Evolutionary conservation across 2,888 invertebrate genomes (phyloP).

Genomic region (Euzophera pinguis): DNA sequence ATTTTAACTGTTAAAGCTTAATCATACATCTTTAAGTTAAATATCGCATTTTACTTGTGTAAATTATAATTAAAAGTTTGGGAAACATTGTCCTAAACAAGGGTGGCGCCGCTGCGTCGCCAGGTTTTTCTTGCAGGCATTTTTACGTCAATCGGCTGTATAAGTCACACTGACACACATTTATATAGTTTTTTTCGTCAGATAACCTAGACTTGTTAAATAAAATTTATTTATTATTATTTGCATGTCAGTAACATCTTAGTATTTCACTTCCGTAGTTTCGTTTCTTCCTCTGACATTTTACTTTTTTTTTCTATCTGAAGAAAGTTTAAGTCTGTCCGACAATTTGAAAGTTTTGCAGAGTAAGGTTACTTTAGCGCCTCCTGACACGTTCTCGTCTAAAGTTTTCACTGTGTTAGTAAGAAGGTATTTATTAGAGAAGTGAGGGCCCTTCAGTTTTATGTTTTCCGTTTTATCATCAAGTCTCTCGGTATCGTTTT

Average conservation of each 20-base stretch:
- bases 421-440: constrained; percentile 58
- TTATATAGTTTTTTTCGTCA: constrained; percentile 12
- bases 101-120: constrained; percentile 61
- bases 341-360: constrained; percentile 68
- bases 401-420: constrained; percentile 62
- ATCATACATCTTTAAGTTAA: too few relatives aligned
- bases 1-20: too few relatives aligned
- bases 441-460: constrained; percentile 41
- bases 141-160: constrained; percentile 33
- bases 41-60: too few relatives aligned
- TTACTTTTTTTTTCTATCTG: constrained; percentile 24
- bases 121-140: constrained; percentile 54
- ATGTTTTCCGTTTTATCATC: constrained; percentile 31
- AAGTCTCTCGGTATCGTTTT: constrained; percentile 18
- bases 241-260: not conserved
- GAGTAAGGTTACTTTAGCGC: constrained; percentile 66
- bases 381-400: constrained; percentile 58
- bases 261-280: constrained; percentile 1
- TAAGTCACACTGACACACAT: constrained; percentile 30
- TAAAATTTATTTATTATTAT: not conserved
- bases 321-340: constrained; percentile 37
- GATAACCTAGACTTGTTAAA: not conserved
- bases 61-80: constrained; percentile 33
- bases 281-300: constrained; percentile 16
- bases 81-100: constrained; percentile 32